Evolutionary conservation across 2,113 vertebrate genomes (phyloP).

Genomic region (Sardina pilchardus): DNA sequence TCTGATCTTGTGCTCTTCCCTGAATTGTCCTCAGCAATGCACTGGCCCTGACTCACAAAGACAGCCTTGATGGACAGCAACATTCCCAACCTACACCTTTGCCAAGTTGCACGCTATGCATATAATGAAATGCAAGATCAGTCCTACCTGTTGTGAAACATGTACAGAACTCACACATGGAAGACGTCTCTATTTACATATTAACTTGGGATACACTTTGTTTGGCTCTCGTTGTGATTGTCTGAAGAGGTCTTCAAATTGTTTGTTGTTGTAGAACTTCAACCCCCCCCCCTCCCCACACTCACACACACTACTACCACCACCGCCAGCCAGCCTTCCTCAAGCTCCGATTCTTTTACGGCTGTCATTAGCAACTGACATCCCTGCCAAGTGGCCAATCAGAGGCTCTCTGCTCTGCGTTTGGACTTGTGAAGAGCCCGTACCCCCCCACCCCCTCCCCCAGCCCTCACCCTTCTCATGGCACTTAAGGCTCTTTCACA

Average conservation of each 20-base stretch:
- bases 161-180: background rate
- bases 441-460: conserved; percentile 51
- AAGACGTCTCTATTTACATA: background rate
- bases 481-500: conserved; percentile 67
- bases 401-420: conserved; percentile 56
- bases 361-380: conserved; percentile 70
- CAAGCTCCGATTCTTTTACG: conserved; percentile 53
- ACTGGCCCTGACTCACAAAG: background rate
- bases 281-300: background rate
- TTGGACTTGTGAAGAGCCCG: conserved; percentile 57
- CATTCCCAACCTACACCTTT: background rate
- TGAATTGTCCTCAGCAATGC: background rate
- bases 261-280: background rate
- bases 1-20: background rate
- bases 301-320: background rate
- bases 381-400: conserved; percentile 50
- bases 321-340: background rate
- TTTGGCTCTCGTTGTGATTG: background rate
- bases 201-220: background rate
- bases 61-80: background rate
- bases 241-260: conserved; percentile 1
- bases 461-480: conserved; percentile 58
- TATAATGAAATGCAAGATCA: background rate
- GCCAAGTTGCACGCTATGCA: background rate
- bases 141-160: background rate